Percentiles rank a stretch among this genome's conserved stretches.
Evolutionary conservation across 2,888 invertebrate species (phyloP).

Genomic region (Caenorhabditis sp.): DNA sequence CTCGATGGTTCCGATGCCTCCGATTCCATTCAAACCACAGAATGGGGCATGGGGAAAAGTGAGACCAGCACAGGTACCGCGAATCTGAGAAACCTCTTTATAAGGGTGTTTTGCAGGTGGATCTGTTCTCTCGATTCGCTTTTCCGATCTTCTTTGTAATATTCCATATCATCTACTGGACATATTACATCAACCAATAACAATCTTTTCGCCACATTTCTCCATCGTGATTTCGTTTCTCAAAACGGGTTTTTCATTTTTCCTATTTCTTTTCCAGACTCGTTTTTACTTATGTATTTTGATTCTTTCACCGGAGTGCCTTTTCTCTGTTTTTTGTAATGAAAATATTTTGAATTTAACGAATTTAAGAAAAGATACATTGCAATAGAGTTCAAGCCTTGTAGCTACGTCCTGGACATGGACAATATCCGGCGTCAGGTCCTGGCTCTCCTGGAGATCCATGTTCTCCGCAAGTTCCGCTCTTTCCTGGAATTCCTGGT

Average conservation of each 20-base stretch:
- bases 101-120: slow-evolving; percentile 69
- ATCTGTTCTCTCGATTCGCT: slow-evolving; percentile 79
- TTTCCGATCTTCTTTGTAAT: slow-evolving; percentile 80
- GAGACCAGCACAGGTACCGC: slow-evolving; percentile 67
- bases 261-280: not conserved
- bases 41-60: slow-evolving; percentile 63
- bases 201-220: not conserved
- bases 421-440: slow-evolving; percentile 70
- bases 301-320: slow-evolving; percentile 28
- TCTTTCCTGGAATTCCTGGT: slow-evolving; percentile 72
- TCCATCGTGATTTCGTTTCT: not conserved
- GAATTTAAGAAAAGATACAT: slow-evolving; percentile 1
- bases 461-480: slow-evolving; percentile 67
- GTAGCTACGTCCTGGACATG: slow-evolving; percentile 66
- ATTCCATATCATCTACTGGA: slow-evolving; percentile 82
- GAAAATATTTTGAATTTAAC: slow-evolving; percentile 10
- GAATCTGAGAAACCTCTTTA: not conserved
- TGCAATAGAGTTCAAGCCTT: slow-evolving; percentile 24
- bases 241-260: slow-evolving; percentile 9
- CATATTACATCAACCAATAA: slow-evolving; percentile 76
- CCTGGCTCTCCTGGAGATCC: slow-evolving; percentile 67
- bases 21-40: slow-evolving; percentile 71
- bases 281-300: slow-evolving; percentile 30
- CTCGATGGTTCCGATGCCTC: slow-evolving; percentile 72
- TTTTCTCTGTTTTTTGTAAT: slow-evolving; percentile 8